phyloP scores from a whole-genome alignment of 2,797 vertebrate species.

The Oophaga sylvatica region DNA sequence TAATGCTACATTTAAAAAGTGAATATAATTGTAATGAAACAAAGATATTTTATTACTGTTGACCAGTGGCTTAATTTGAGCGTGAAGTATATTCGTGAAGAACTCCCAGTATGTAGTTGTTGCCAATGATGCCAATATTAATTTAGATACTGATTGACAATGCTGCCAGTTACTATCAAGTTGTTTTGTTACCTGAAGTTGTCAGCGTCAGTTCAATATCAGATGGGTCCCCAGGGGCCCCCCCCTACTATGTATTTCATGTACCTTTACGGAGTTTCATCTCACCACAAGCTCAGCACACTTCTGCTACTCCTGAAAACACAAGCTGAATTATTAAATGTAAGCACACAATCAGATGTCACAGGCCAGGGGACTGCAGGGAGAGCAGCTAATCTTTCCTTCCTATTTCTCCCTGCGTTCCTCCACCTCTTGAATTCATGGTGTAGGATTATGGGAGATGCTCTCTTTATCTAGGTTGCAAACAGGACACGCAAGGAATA shows the following conservation, averaged over 20 bases:
- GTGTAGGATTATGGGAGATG: constrained; percentile 97
- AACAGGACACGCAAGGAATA: constrained; percentile 99
- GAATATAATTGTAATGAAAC: neutral
- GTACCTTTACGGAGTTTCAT: constrained; percentile 18
- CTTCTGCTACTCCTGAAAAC: constrained; percentile 30
- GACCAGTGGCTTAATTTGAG: neutral
- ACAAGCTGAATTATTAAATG: constrained; percentile 50
- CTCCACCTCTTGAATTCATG: constrained; percentile 99
- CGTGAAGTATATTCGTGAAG: neutral
- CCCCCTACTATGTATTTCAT: neutral
- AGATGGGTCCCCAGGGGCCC: neutral
- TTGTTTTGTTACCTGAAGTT: constrained; percentile 37
- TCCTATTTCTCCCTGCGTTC: constrained; percentile 84
- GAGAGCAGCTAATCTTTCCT: constrained; percentile 82
- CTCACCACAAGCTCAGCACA: constrained; percentile 26
- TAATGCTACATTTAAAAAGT: neutral
- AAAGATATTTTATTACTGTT: neutral
- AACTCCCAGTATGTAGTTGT: constrained; percentile 2
- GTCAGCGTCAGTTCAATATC: constrained; percentile 16
- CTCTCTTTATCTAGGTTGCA: constrained; percentile 99
- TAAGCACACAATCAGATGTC: constrained; percentile 60
- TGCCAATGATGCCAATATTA: constrained; percentile 43
- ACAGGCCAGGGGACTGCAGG: constrained; percentile 62
- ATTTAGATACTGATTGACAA: constrained; percentile 42
- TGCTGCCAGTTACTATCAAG: constrained; percentile 38